phyloP scores from a whole-genome alignment of 2,113 vertebrate species.

The Lophura nycthemera region DNA sequence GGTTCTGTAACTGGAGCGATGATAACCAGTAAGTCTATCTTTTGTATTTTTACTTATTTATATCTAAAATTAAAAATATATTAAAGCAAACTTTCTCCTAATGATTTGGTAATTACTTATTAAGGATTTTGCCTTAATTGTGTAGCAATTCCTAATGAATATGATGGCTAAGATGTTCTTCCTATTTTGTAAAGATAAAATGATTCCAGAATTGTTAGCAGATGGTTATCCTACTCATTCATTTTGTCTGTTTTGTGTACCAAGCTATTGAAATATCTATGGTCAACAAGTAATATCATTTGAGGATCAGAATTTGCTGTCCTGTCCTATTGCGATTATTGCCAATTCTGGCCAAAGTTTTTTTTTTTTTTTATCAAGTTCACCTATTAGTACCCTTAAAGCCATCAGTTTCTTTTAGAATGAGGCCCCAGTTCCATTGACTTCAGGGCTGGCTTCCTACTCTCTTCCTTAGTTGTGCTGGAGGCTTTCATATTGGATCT shows the following conservation, averaged over 20 bases:
- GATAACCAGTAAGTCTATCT: slow-evolving; percentile 93
- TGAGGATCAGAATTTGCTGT: not conserved
- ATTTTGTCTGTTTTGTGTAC: not conserved
- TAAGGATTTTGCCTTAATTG: not conserved
- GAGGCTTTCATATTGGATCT: not conserved
- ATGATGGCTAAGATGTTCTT: not conserved
- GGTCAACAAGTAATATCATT: not conserved
- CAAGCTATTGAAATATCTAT: not conserved
- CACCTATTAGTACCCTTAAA: not conserved
- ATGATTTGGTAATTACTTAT: not conserved
- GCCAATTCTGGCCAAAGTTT: not conserved
- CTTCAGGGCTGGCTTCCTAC: not conserved
- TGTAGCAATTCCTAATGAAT: not conserved
- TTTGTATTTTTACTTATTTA: not conserved
- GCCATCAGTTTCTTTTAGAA: not conserved
- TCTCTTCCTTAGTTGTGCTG: not conserved
- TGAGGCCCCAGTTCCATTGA: not conserved
- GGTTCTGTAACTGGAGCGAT: slow-evolving; percentile 92
- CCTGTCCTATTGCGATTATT: not conserved
- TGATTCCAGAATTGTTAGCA: not conserved
- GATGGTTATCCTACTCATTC: not conserved
- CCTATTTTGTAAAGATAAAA: not conserved
- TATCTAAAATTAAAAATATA: not conserved
- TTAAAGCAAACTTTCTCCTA: not conserved
- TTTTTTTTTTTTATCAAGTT: not conserved